Base-by-base conservation (phyloP, 1,140 invertebrate species). In the Zaprionus taronus region DNA sequence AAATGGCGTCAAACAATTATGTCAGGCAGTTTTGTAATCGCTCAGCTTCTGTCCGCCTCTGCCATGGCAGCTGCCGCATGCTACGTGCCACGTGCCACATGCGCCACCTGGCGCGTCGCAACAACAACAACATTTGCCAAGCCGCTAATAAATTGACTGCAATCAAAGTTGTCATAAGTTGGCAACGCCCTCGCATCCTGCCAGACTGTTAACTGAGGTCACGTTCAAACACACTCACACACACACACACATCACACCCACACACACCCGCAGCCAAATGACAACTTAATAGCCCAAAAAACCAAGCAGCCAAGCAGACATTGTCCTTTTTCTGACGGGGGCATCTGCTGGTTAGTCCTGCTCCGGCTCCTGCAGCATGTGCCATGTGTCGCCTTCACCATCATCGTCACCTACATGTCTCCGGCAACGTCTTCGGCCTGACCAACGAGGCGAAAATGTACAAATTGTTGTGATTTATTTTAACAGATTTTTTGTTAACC, bases 391-490 rank as follows among this genome's bases (percentile, higher is more conserved):
- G 68, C 70, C 82, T 72, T 47, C 22, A 55, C 60, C 82, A 73
- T 84, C 82, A 84, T 72, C 71, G 72, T 85, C 58, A 70, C 55
- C 67, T 22, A 22, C 47, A 51, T 63, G 66, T 24, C 55, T 4
- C 17, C 26, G n/a, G n/a, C n/a, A 17, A 28, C 26, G 20, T 55
- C 69, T 47, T 65, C 53, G 60, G 60, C 22, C 53, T 63, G 53
- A 57, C 84, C 83, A 87, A 83, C 83, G 84, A 87, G 80, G 77
- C 83, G 84, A 87, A 87, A 87, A 89, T 89, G 84, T 87, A 87
- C 84, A 87, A 87, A 87, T 87, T 87, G 83, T 87, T 87, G 83
- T 87, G 83, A 87, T 87, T 87, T 87, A 87, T 87, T 87, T 87
- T 87, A 87, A 87, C 83, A 87, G 83, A 87, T 89, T 87, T 83